Conservation (phyloP, 2,113 vertebrate species). For the Anser brachyrhynchus region DNA sequence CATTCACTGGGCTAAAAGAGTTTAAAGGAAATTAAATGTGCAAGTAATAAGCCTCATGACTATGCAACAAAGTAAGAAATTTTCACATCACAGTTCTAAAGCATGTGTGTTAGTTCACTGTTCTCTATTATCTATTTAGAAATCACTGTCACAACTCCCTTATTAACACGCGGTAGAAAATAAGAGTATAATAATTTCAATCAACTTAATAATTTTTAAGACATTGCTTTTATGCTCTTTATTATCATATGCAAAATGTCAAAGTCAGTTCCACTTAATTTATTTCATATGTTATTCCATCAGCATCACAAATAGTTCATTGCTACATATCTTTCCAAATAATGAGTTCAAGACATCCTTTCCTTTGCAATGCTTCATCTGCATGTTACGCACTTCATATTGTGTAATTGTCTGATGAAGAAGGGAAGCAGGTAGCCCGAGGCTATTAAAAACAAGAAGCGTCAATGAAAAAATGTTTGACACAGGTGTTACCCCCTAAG, state of each 20-base stretch:
- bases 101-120: background rate
- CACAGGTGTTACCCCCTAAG: background rate
- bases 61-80: constrained; percentile 51
- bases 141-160: constrained; percentile 41
- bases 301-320: constrained; percentile 42
- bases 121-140: constrained; percentile 60
- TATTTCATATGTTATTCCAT: constrained; percentile 31
- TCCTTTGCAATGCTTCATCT: background rate
- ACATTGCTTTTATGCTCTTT: constrained; percentile 17
- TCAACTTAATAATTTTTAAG: constrained; percentile 49
- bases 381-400: background rate
- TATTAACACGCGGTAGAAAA: constrained; percentile 61
- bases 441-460: background rate
- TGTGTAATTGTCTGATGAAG: background rate
- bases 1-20: background rate
- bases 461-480: background rate
- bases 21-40: constrained; percentile 33
- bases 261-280: constrained; percentile 53
- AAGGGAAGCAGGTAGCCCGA: background rate
- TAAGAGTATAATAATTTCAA: constrained; percentile 68
- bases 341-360: constrained; percentile 23
- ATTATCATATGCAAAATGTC: constrained; percentile 31
- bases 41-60: constrained; percentile 36
- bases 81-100: background rate
- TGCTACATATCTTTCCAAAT: constrained; percentile 33